A percentile compares a stretch with the other conserved stretches of the same genome.
Evolutionary conservation across 2,888 invertebrate species (phyloP).

Genomic region (Apoda limacodes): DNA sequence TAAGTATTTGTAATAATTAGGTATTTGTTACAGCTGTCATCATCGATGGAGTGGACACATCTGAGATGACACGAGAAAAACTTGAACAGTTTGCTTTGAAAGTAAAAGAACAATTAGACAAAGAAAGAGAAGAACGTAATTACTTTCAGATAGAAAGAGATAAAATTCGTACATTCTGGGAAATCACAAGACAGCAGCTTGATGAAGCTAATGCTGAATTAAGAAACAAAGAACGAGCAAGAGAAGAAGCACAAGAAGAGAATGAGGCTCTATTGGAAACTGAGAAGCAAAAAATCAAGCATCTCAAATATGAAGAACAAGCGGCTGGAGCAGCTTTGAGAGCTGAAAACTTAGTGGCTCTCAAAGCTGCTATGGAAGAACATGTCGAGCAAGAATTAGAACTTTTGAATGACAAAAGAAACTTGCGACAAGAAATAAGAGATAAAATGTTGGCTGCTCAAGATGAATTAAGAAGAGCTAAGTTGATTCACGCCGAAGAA

Average conservation of each 20-base stretch:
- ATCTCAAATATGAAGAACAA: constrained; percentile 92
- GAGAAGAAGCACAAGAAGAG: constrained; percentile 88
- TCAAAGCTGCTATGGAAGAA: constrained; percentile 88
- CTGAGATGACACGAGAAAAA: constrained; percentile 93
- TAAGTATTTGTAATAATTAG: neutral
- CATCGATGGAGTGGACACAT: constrained; percentile 92
- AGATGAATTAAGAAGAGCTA: constrained; percentile 78
- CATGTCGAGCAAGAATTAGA: constrained; percentile 82
- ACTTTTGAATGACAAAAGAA: constrained; percentile 79
- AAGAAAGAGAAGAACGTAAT: constrained; percentile 94
- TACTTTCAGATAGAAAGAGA: constrained; percentile 96
- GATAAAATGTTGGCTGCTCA: constrained; percentile 78
- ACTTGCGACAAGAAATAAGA: constrained; percentile 73
- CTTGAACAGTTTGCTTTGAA: constrained; percentile 88
- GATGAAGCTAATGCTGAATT: constrained; percentile 84
- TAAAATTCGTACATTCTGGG: constrained; percentile 95
- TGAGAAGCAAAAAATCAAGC: constrained; percentile 93
- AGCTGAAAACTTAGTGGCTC: constrained; percentile 84
- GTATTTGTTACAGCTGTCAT: constrained; percentile 65
- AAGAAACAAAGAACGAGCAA: constrained; percentile 78
- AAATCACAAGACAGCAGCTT: constrained; percentile 90
- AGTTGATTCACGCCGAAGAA: constrained; percentile 81
- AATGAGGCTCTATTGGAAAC: constrained; percentile 90
- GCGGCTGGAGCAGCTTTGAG: constrained; percentile 85
- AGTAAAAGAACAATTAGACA: constrained; percentile 91